phyloP scores from a whole-genome alignment of 2,888 invertebrate genomes.

The Unio pictorum region DNA sequence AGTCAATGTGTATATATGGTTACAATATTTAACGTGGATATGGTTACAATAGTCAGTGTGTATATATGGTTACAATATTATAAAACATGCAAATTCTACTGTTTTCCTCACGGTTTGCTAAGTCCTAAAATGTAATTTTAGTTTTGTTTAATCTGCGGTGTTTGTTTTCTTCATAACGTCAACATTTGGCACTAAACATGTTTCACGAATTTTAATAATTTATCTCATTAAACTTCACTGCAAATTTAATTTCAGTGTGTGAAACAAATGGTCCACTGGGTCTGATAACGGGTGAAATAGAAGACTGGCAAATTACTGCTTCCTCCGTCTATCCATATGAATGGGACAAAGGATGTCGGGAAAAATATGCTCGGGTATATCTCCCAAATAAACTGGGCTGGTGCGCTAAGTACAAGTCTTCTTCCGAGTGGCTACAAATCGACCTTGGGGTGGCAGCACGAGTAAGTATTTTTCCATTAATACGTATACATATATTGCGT shows the following conservation, averaged over 20 bases:
- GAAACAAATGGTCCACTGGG: slow-evolving; percentile 70
- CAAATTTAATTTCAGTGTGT: slow-evolving; percentile 51
- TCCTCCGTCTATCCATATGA: slow-evolving; percentile 72
- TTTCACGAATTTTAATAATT: background rate
- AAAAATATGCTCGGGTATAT: slow-evolving; percentile 73
- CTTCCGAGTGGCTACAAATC: slow-evolving; percentile 74
- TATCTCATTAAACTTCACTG: background rate
- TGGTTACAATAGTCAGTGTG: too few species aligned
- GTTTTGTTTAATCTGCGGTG: too few species aligned
- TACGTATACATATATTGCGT: too few species aligned
- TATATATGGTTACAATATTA: too few species aligned
- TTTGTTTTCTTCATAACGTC: too few species aligned
- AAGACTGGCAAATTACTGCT: slow-evolving; percentile 75
- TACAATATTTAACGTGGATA: too few species aligned
- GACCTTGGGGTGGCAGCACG: slow-evolving; percentile 74
- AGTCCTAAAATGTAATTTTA: too few species aligned
- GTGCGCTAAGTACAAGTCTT: slow-evolving; percentile 74
- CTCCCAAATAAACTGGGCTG: slow-evolving; percentile 73
- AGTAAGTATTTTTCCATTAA: slow-evolving; percentile 60
- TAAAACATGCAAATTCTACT: too few species aligned
- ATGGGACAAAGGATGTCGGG: slow-evolving; percentile 72
- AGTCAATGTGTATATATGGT: too few species aligned
- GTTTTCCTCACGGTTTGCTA: too few species aligned
- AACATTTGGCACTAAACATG: too few species aligned
- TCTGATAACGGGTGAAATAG: slow-evolving; percentile 73